Conservation (phyloP, 92 coral and sea anemone species). For the Bergia puertoricense region DNA sequence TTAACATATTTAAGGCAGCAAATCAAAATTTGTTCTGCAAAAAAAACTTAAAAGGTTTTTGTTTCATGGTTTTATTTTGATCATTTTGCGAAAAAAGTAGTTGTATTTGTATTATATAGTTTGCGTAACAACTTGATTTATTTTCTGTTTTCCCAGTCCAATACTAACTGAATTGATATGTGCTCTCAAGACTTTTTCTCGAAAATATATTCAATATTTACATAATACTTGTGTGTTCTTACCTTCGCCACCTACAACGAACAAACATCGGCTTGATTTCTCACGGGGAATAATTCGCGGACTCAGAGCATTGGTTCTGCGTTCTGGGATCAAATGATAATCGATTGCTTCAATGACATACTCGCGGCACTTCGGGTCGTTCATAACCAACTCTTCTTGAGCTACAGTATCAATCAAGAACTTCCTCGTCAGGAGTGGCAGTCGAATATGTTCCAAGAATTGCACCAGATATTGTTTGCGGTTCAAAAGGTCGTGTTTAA, state of each 20-base stretch:
- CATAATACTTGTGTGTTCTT: not conserved
- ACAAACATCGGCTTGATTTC: constrained; percentile 82
- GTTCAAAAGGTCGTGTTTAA: constrained; percentile 65
- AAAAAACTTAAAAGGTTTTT: not conserved
- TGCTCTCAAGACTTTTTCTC: not conserved
- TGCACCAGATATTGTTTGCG: constrained; percentile 66
- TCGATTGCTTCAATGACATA: constrained; percentile 89
- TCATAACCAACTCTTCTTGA: constrained; percentile 82
- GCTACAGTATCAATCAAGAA: constrained; percentile 90
- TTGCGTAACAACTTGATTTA: not conserved
- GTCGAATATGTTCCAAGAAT: constrained; percentile 85
- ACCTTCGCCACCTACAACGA: constrained; percentile 98
- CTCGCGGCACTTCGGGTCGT: constrained; percentile 76
- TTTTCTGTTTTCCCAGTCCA: constrained; percentile 25
- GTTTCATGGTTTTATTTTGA: not conserved
- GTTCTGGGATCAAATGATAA: constrained; percentile 92
- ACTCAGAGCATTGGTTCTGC: constrained; percentile 64
- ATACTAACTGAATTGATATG: not conserved
- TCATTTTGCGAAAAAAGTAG: not conserved
- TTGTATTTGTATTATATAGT: not conserved
- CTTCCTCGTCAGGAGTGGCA: constrained; percentile 88
- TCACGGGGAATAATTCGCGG: constrained; percentile 84
- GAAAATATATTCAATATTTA: constrained; percentile 6
- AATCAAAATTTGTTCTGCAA: not conserved
- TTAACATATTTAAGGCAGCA: too few relatives aligned